phyloP scores from a whole-genome alignment of 64 coral and sea anemone species.

The Stichodactyla helianthus region DNA sequence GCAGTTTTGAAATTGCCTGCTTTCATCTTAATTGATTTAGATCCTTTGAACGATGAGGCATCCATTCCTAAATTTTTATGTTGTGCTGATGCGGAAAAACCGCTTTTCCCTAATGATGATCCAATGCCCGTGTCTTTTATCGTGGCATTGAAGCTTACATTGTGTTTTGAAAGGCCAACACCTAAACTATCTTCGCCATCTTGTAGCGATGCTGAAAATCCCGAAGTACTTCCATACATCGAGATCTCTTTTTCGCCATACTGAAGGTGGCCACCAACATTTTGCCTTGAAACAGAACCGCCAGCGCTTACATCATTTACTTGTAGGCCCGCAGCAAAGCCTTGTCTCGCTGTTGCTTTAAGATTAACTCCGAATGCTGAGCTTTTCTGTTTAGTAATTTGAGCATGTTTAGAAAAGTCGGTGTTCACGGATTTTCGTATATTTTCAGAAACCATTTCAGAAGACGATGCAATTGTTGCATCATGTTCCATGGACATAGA shows the following conservation, averaged over 20 bases:
- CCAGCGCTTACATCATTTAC: slow-evolving; percentile 14
- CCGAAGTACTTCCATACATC: slow-evolving; percentile 25
- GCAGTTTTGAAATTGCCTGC: neutral
- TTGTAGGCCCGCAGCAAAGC: slow-evolving; percentile 12
- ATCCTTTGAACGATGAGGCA: slow-evolving; percentile 7
- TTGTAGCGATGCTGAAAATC: slow-evolving; percentile 29
- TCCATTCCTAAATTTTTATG: slow-evolving; percentile 26
- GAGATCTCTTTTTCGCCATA: slow-evolving; percentile 32
- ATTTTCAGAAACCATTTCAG: slow-evolving; percentile 39
- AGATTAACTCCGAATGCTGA: slow-evolving; percentile 39
- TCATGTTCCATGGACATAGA: slow-evolving; percentile 45
- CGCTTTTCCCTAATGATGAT: slow-evolving; percentile 31
- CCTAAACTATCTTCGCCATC: slow-evolving; percentile 29
- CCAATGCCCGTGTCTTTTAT: slow-evolving; percentile 20
- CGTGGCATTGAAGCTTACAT: slow-evolving; percentile 2
- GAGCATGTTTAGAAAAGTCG: slow-evolving; percentile 18
- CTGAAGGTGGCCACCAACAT: slow-evolving; percentile 10
- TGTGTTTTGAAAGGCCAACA: slow-evolving; percentile 28
- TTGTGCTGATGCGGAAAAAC: slow-evolving; percentile 18
- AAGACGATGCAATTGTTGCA: slow-evolving; percentile 50
- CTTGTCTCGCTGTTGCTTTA: slow-evolving; percentile 16
- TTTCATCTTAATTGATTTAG: slow-evolving; percentile 21
- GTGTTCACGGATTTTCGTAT: slow-evolving; percentile 42
- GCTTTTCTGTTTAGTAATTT: slow-evolving; percentile 15
- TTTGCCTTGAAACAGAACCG: slow-evolving; percentile 24